A percentile compares a stretch with the other conserved stretches of the same genome.
These are phyloP conservation scores for Lepidochitona cinerea DNA, from an alignment of 2,888 invertebrate species.

Conservation along the genomic window DNA sequence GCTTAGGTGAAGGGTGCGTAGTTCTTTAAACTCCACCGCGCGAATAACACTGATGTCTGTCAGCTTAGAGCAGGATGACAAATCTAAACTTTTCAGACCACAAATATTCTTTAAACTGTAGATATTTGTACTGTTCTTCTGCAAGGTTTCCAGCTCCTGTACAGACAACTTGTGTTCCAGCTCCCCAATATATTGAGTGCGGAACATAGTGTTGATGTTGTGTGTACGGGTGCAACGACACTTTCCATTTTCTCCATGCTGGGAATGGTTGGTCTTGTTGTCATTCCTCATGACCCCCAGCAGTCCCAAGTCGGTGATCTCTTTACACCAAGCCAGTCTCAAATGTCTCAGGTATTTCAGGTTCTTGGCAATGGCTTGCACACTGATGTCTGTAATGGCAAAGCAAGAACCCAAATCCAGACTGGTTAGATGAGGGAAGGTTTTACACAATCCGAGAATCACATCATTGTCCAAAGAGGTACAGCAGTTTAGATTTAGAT, in stretches of 20 bases:
- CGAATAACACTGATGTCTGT: conserved; percentile 82
- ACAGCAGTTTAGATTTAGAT: conserved; percentile 63
- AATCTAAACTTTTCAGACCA: conserved; percentile 76
- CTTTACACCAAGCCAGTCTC: conserved; percentile 79
- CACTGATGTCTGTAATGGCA: conserved; percentile 79
- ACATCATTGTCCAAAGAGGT: conserved; percentile 76
- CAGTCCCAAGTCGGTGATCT: conserved; percentile 80
- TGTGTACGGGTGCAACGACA: conserved; percentile 45
- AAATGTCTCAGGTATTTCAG: conserved; percentile 76
- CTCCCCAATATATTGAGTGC: conserved; percentile 13
- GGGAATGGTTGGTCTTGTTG: conserved; percentile 31
- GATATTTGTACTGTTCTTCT: conserved; percentile 27
- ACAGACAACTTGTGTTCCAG: conserved; percentile 9
- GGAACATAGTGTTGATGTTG: conserved; percentile 20
- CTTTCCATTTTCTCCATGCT: conserved; percentile 34
- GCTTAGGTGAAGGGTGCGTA: conserved; percentile 77
- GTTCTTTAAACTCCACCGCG: conserved; percentile 79
- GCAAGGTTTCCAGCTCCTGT: conserved; percentile 18
- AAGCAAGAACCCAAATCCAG: conserved; percentile 81
- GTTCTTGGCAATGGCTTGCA: conserved; percentile 80
- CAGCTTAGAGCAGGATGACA: conserved; percentile 80
- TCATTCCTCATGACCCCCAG: conserved; percentile 69
- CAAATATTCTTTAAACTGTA: conserved; percentile 46
- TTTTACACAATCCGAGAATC: conserved; percentile 76
- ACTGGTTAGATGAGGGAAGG: conserved; percentile 75